These are phyloP conservation scores for Clarias fuscus DNA, from an alignment of 2,797 vertebrate species.

Conservation along the genomic window DNA sequence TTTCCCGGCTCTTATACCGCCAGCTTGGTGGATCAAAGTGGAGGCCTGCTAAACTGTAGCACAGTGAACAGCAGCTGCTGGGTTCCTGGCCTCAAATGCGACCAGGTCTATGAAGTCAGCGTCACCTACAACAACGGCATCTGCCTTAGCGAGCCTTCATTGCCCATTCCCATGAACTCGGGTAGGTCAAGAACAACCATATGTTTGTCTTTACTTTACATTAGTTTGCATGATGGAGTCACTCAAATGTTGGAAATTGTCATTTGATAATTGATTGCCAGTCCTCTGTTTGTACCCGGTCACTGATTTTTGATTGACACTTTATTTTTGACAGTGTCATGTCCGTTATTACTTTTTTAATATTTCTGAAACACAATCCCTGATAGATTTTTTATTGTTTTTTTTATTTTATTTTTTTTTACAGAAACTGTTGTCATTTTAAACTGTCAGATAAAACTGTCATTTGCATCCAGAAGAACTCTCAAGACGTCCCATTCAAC, in stretches of 20 bases:
- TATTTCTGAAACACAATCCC: background rate
- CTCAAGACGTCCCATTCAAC: too few species aligned
- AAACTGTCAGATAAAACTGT: too few species aligned
- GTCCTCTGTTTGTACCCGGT: background rate
- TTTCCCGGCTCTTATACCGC: conserved; percentile 66
- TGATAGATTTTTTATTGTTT: background rate
- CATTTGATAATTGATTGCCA: background rate
- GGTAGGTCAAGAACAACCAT: conserved; percentile 58
- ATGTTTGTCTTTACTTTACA: background rate
- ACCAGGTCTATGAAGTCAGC: conserved; percentile 64
- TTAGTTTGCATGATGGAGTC: background rate
- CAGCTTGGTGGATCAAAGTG: conserved; percentile 59
- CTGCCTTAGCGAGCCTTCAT: conserved; percentile 69
- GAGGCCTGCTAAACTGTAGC: conserved; percentile 70
- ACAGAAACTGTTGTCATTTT: too few species aligned
- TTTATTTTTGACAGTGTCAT: too few species aligned
- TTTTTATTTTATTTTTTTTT: background rate
- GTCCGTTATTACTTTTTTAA: background rate
- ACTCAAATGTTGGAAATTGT: background rate
- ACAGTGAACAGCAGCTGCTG: conserved; percentile 64
- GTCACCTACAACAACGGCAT: conserved; percentile 64
- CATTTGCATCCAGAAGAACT: too few species aligned
- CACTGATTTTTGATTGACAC: background rate
- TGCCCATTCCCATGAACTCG: conserved; percentile 65
- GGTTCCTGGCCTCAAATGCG: conserved; percentile 68